These are phyloP conservation scores for Notospermus geniculatus DNA, from an alignment of 1,140 invertebrate genomes.

Conservation along the genomic window DNA sequence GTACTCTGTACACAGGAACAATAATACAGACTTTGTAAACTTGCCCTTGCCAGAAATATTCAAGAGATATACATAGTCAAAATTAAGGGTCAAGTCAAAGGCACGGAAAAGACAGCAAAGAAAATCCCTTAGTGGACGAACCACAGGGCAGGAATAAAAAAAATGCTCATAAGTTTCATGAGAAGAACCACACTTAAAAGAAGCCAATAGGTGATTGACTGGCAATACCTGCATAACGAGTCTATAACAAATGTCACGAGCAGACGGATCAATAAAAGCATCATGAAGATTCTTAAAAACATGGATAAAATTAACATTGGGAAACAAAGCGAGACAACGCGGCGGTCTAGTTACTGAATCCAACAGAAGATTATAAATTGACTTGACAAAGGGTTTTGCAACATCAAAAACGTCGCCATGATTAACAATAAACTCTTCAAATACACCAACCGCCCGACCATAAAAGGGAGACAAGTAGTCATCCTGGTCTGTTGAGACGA, in stretches of 20 bases:
- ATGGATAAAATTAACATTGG: no score
- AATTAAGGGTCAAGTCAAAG: no score
- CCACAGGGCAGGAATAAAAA: no score
- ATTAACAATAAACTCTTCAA: slow-evolving; percentile 8
- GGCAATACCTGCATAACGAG: slow-evolving; percentile 7
- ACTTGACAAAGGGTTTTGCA: not conserved
- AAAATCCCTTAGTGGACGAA: no score
- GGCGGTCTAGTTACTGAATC: not conserved
- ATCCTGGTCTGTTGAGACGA: no score
- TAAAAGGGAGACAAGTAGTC: slow-evolving; percentile 16
- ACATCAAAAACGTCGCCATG: slow-evolving; percentile 13
- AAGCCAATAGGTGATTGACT: slow-evolving; percentile 3
- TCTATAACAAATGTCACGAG: not conserved
- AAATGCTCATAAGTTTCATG: no score
- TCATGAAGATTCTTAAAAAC: not conserved
- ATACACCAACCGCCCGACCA: not conserved
- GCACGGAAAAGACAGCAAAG: no score
- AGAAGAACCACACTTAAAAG: slow-evolving; percentile 11
- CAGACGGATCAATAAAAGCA: slow-evolving; percentile 10
- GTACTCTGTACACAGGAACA: no score
- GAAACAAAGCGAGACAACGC: not conserved
- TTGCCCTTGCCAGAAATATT: no score
- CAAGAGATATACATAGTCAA: no score
- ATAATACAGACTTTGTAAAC: no score
- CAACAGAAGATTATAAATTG: slow-evolving; percentile 8